phyloP scores from a whole-genome alignment of 2,113 vertebrate species.

The Climacteris rufus region DNA sequence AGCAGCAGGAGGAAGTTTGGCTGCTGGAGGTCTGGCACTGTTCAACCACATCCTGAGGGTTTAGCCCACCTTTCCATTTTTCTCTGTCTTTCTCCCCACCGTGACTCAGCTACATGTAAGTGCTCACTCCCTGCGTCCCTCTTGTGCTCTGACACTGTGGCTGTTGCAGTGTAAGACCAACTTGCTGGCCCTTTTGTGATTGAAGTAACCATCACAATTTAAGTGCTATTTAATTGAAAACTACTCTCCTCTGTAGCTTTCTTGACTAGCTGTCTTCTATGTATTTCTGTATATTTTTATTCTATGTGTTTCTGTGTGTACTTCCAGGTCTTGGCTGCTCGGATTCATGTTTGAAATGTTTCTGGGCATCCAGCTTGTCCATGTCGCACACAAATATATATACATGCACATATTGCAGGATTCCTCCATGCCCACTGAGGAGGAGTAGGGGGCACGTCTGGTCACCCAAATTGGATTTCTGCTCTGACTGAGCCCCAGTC shows the following conservation, averaged over 20 bases:
- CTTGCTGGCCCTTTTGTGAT: not conserved
- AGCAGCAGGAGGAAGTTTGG: not conserved
- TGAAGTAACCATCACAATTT: not conserved
- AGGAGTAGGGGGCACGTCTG: not conserved
- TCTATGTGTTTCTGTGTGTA: not conserved
- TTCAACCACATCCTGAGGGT: not conserved
- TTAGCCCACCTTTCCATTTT: not conserved
- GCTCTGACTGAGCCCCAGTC: not conserved
- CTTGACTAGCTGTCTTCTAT: not conserved
- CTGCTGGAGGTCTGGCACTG: not conserved
- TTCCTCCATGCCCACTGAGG: not conserved
- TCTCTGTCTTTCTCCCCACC: not conserved
- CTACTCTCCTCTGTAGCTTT: not conserved
- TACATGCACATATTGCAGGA: accelerated
- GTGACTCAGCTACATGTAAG: not conserved
- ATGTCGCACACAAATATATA: not conserved
- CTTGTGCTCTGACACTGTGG: not conserved
- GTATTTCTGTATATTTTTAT: not conserved
- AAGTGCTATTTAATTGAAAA: not conserved
- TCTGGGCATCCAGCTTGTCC: not conserved
- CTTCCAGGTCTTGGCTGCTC: not conserved
- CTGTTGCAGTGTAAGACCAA: not conserved
- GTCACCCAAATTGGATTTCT: not conserved
- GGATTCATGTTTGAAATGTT: not conserved
- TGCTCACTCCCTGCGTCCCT: not conserved